A percentile compares a stretch with the other conserved stretches of the same genome.
Evolutionary conservation across 1,140 invertebrate genomes (phyloP).

Genomic region (Teleopsis dalmanni): DNA sequence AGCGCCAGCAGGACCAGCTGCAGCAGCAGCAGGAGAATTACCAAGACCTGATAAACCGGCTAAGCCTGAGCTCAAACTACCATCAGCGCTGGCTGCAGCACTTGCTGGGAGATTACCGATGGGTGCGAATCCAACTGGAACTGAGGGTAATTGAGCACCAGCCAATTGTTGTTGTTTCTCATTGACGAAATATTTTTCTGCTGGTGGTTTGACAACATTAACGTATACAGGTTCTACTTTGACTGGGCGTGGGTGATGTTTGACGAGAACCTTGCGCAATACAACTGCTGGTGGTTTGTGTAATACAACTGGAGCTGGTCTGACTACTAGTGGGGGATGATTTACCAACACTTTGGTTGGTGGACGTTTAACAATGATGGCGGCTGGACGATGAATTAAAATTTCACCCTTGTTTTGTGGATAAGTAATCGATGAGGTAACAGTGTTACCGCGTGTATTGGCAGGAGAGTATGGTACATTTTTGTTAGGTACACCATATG

Average conservation of each 20-base stretch:
- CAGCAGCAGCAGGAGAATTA: slow-evolving; percentile 15
- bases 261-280: slow-evolving; percentile 39
- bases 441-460: slow-evolving; percentile 28
- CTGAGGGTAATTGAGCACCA: too few species aligned
- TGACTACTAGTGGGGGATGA: slow-evolving; percentile 40
- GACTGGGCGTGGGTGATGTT: slow-evolving; percentile 41
- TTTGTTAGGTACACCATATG: slow-evolving; percentile 6
- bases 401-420: slow-evolving; percentile 42
- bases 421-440: slow-evolving; percentile 38
- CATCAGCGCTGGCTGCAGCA: slow-evolving; percentile 18
- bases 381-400: slow-evolving; percentile 39
- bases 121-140: too few species aligned
- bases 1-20: slow-evolving; percentile 27
- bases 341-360: slow-evolving; percentile 41
- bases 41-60: too few species aligned
- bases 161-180: slow-evolving; percentile 40
- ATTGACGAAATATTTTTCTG: slow-evolving; percentile 42
- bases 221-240: slow-evolving; percentile 43
- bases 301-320: slow-evolving; percentile 39
- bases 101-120: too few species aligned
- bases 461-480: slow-evolving; percentile 1
- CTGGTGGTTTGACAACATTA: slow-evolving; percentile 41
- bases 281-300: slow-evolving; percentile 44
- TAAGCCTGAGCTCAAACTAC: too few species aligned
- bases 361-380: slow-evolving; percentile 40